These are phyloP conservation scores for Pipistrellus kuhlii DNA, from an alignment of 2,797 vertebrate species.

Conservation along the genomic window DNA sequence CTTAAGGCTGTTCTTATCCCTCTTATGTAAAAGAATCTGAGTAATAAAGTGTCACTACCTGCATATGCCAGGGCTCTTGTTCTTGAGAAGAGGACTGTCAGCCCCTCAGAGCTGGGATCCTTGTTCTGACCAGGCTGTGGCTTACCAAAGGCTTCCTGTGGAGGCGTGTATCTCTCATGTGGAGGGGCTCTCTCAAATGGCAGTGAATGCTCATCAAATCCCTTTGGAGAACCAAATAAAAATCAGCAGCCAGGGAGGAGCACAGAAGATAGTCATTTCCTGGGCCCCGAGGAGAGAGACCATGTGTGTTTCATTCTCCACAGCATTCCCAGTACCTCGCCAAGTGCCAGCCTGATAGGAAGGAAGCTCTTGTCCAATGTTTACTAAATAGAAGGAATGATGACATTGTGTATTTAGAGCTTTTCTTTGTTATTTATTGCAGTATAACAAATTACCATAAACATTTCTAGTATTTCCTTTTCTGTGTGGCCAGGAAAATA, in stretches of 20 bases:
- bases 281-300: not conserved
- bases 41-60: not conserved
- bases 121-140: not conserved
- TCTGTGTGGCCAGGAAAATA: not conserved
- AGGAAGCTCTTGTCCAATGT: not conserved
- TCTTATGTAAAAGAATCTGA: constrained; percentile 45
- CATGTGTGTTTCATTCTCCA: not conserved
- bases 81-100: not conserved
- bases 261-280: not conserved
- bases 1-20: constrained; percentile 47
- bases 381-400: constrained; percentile 15
- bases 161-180: not conserved
- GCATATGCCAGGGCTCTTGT: not conserved
- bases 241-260: not conserved
- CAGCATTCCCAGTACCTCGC: not conserved
- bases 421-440: constrained; percentile 19
- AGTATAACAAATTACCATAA: not conserved
- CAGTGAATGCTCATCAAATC: not conserved
- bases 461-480: not conserved
- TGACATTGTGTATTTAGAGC: not conserved
- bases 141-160: not conserved
- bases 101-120: not conserved
- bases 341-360: not conserved
- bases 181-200: not conserved
- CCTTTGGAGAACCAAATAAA: not conserved